These are phyloP conservation scores for Hirtodrosophila alboralis DNA, from an alignment of 2,888 invertebrate genomes.

Conservation along the genomic window DNA sequence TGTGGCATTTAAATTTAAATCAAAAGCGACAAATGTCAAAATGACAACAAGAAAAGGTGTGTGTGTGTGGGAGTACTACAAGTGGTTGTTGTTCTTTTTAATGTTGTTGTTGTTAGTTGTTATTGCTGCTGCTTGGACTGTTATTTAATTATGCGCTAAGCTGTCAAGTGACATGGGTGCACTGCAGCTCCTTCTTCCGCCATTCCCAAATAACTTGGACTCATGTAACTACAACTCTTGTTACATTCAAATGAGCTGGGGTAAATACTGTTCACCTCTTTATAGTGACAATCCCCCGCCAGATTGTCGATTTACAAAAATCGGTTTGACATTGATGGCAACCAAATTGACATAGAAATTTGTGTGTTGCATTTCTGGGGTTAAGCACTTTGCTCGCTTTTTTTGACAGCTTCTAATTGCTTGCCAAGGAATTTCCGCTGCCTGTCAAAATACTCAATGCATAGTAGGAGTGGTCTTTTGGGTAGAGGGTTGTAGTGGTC, in stretches of 20 bases:
- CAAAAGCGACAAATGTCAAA: slow-evolving; percentile 59
- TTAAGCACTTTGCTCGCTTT: slow-evolving; percentile 43
- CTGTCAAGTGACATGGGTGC: slow-evolving; percentile 76
- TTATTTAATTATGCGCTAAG: slow-evolving; percentile 76
- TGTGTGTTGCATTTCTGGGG: slow-evolving; percentile 48
- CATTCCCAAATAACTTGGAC: slow-evolving; percentile 1
- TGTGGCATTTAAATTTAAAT: slow-evolving; percentile 53
- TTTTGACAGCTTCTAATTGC: slow-evolving; percentile 72
- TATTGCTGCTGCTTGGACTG: slow-evolving; percentile 31
- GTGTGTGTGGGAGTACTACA: slow-evolving; percentile 3
- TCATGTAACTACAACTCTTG: slow-evolving; percentile 38
- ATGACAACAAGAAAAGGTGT: slow-evolving; percentile 28
- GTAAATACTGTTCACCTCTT: slow-evolving; percentile 15
- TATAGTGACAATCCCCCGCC: slow-evolving; percentile 2
- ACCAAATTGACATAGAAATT: slow-evolving; percentile 73
- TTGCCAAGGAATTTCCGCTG: slow-evolving; percentile 59
- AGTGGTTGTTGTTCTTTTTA: slow-evolving; percentile 11
- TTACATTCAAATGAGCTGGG: slow-evolving; percentile 50
- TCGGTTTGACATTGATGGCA: slow-evolving; percentile 69
- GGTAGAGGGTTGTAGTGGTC: background rate
- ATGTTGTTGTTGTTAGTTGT: no score
- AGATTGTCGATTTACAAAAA: slow-evolving; percentile 44
- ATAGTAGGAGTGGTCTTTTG: background rate
- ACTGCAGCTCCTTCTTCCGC: slow-evolving; percentile 20
- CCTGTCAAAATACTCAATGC: slow-evolving; percentile 52